These are phyloP conservation scores for Meriones unguiculatus DNA, from an alignment of 2,113 vertebrate genomes.

Conservation along the genomic window DNA sequence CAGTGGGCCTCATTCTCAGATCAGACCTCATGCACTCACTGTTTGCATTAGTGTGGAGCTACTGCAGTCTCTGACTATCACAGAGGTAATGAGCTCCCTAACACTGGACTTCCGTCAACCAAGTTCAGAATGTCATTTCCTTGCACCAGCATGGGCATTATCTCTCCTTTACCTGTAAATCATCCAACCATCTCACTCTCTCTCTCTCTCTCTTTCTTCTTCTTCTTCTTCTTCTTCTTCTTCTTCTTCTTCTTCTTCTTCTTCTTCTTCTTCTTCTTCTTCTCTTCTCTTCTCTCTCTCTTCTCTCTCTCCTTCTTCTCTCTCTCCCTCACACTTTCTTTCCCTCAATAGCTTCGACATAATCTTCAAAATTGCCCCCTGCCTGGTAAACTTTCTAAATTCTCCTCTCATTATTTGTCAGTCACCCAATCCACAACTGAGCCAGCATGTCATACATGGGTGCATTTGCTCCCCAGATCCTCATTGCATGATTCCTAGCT, in stretches of 20 bases:
- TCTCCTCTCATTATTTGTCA: background rate
- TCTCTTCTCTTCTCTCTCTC: background rate
- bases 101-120: background rate
- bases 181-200: too few relatives aligned
- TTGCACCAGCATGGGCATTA: fast-evolving
- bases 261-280: background rate
- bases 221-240: background rate
- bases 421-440: background rate
- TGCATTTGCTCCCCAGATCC: background rate
- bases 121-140: background rate
- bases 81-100: background rate
- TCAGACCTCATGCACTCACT: background rate
- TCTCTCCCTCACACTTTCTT: background rate
- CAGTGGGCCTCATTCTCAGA: background rate
- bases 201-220: background rate
- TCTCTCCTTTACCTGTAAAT: background rate
- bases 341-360: background rate
- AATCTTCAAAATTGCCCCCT: background rate
- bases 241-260: background rate
- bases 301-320: background rate
- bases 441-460: background rate
- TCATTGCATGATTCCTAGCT: background rate
- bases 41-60: background rate
- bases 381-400: background rate
- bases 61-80: background rate